Conservation (phyloP, 2,888 invertebrate genomes). For the Xestia c-nigrum region DNA sequence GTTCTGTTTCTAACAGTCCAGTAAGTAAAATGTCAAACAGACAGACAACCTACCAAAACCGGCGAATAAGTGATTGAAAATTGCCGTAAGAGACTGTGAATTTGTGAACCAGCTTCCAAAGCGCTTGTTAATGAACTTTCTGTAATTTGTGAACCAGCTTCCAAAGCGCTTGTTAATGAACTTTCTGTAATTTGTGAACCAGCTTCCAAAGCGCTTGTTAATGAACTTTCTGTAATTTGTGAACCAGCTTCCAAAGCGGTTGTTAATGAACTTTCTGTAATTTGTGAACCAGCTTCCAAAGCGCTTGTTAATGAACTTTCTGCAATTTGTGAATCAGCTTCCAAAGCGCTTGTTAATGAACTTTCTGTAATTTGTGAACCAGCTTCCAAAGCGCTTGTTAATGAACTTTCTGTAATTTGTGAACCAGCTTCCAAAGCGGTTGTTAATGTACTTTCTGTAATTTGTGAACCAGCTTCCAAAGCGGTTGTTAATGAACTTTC, state of each 20-base stretch:
- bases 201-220: neutral
- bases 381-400: no score
- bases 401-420: no score
- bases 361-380: constrained; percentile 68
- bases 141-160: constrained; percentile 77
- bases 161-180: neutral
- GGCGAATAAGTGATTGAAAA: no score
- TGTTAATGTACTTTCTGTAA: no score
- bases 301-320: neutral
- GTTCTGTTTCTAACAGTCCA: no score
- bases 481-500: no score
- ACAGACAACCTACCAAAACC: no score
- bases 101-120: neutral
- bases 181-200: constrained; percentile 73
- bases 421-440: no score
- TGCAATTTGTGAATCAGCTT: no score
- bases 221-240: constrained; percentile 69
- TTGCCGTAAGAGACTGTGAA: neutral
- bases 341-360: neutral
- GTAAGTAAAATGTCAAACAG: no score
- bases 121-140: neutral
- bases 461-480: no score
- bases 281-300: constrained; percentile 77
- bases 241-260: neutral
- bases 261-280: neutral